Percentiles rank a stretch among this genome's conserved stretches.
phyloP scores from a whole-genome alignment of 2,888 invertebrate genomes.

The Pristionchus maxplancki region DNA sequence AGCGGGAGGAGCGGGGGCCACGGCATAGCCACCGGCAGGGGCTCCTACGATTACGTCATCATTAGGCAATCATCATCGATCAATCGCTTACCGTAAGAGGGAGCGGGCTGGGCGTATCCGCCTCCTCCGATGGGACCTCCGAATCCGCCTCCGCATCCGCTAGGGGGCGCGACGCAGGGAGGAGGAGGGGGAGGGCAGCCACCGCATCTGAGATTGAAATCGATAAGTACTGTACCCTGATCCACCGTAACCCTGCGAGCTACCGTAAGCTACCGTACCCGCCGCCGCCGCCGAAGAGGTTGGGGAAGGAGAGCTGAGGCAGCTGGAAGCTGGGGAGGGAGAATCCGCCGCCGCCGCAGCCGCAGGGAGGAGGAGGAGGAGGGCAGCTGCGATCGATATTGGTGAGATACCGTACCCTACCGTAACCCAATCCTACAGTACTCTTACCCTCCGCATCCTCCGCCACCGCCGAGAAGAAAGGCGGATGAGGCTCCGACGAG shows the following conservation, averaged over 20 bases:
- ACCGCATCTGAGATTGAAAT: neutral
- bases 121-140: neutral
- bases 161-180: constrained; percentile 11
- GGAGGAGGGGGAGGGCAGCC: neutral
- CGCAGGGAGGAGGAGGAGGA: constrained; percentile 9
- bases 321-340: neutral
- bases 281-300: constrained; percentile 5
- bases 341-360: constrained; percentile 20
- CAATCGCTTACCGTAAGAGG: constrained; percentile 17
- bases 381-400: neutral
- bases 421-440: neutral
- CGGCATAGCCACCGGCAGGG: neutral
- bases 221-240: neutral
- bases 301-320: neutral
- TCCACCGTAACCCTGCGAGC: neutral
- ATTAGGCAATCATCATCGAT: neutral
- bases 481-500: constrained; percentile 18
- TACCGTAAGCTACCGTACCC: neutral
- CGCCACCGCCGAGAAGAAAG: neutral
- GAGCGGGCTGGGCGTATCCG: neutral
- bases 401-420: neutral
- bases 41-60: neutral
- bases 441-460: constrained; percentile 20
- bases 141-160: neutral
- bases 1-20: neutral